Evolutionary conservation across 2,888 invertebrate species (phyloP), one percentile per base, ranked within the genome.

Genomic region (Diabrotica balteata): DNA sequence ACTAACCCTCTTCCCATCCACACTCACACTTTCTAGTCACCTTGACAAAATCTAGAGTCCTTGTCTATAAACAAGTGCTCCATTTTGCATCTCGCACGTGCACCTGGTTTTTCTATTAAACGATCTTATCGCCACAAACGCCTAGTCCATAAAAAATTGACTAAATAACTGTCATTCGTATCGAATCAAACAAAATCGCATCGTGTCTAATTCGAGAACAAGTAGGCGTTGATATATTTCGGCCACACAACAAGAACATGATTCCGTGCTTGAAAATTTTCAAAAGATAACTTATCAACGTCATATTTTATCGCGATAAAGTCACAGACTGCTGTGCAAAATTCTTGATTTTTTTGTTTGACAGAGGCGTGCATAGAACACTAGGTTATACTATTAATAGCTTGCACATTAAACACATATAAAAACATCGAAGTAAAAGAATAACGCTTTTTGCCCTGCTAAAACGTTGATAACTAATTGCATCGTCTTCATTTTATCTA

Each of bases 191-290:
- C 57, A 58, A 62, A 55, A 62, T 55, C 55, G 46, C 49, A 57
- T 53, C 57, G 57, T 43, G 47, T 61, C 47, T 52, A 55, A 61
- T 57, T 22, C 66, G 47, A 53, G 17, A 42, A n/a, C 17, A 42
- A 63, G 68, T 68, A 64, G 68, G 68, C 68, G 68, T 57, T 64
- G 60, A 68, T 64, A 60, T 64, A 60, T 64, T 68, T 57, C 59
- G 68, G 63, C 68, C 68, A 68, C 68, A 68, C 68, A 68, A 59
- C 60, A 44, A 42, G 63, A 51, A 61, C 66, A 11, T 60, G 60
- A 49, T 47, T 59, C 9, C 60, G 46, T 42, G 46, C 43, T 63
- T 52, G 52, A 62, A 67, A 67, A 66, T 63, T 58, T 43, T 49
- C 51, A 42, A 53, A 54, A 64, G 68, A 68, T 68, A 64, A 68